Evolutionary conservation across 1,140 invertebrate species (phyloP), one percentile per base, ranked within the genome.

Genomic region (Drosophila pandora): DNA sequence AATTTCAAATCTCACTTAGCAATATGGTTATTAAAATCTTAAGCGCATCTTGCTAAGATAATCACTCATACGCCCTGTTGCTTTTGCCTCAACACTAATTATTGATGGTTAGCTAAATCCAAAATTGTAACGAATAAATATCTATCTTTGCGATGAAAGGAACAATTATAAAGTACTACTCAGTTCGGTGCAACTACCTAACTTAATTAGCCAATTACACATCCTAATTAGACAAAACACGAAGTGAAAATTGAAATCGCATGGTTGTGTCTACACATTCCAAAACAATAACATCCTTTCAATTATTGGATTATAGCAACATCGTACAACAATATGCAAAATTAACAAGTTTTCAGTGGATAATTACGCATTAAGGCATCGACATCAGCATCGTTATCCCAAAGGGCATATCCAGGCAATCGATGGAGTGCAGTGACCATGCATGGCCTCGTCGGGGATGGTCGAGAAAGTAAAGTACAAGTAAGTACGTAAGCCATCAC

Each of bases 161-260:
- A 21, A 47, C 22, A 23, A 47, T 22, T 9, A 12, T 22, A 47
- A 47, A 43, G 5, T 47, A 47, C 8, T 22, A 10, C 21, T 7
- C 21, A 10, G 41, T 2, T 43, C 13, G 5, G 6, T 43, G 41
- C 2, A 2, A 43, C 1, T 23, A 9, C 49, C 34, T 2, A 49
- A 28, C 43, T 69, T 69, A 57, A 69, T 69, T 69, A 69, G 63
- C 12, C 22, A 69, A 69, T 69, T 69, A 69, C 63, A 57, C 12
- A 32, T 69, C 69, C 41, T 69, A 55, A 69, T 69, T 57, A 69
- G 48, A 28, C 43, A 39, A 68, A 69, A 57, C 65, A 69, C 41
- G 21, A 22, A 22, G 32, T 68, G 56, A 30, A 69, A 57, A 69
- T 57, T 48, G 49, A 7, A 23, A 45, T 22, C 4, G 12, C 37